A percentile compares a stretch with the other conserved stretches of the same genome.
Evolutionary conservation across 2,888 invertebrate species (phyloP).

Genomic region (Drosophila atripex): DNA sequence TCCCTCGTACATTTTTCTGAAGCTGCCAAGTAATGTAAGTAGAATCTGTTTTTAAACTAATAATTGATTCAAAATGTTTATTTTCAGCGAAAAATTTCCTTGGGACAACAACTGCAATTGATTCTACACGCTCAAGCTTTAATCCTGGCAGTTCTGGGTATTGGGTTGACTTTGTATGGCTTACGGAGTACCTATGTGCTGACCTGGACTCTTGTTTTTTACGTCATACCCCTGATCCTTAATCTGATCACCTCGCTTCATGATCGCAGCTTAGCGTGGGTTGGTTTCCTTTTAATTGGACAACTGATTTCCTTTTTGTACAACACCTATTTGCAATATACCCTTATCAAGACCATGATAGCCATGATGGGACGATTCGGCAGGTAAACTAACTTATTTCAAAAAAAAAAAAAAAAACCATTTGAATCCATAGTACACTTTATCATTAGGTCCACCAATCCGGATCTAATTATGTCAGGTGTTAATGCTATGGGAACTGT

Average conservation of each 20-base stretch:
- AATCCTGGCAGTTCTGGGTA: slow-evolving; percentile 61
- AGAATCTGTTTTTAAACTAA: not conserved
- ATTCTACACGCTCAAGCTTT: slow-evolving; percentile 78
- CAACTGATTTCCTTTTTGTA: slow-evolving; percentile 84
- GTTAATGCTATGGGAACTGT: slow-evolving; percentile 79
- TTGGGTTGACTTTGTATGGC: slow-evolving; percentile 60
- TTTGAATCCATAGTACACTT: no score
- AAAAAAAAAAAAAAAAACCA: no score
- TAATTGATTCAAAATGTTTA: no score
- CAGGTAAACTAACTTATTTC: no score
- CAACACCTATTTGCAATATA: slow-evolving; percentile 84
- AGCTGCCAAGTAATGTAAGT: slow-evolving; percentile 72
- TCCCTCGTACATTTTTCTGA: slow-evolving; percentile 73
- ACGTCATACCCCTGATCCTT: slow-evolving; percentile 65
- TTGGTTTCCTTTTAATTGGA: slow-evolving; percentile 74
- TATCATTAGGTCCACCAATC: no score
- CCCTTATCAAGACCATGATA: slow-evolving; percentile 84
- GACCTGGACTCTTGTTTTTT: slow-evolving; percentile 76
- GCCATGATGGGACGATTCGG: slow-evolving; percentile 86
- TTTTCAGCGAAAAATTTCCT: slow-evolving; percentile 74
- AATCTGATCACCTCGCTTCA: slow-evolving; percentile 77
- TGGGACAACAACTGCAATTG: slow-evolving; percentile 75
- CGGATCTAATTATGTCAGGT: slow-evolving; percentile 85
- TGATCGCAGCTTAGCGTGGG: slow-evolving; percentile 68
- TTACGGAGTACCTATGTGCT: slow-evolving; percentile 76